These are phyloP conservation scores for Arothron firmamentum DNA, from an alignment of 2,113 vertebrate genomes.

Conservation along the genomic window DNA sequence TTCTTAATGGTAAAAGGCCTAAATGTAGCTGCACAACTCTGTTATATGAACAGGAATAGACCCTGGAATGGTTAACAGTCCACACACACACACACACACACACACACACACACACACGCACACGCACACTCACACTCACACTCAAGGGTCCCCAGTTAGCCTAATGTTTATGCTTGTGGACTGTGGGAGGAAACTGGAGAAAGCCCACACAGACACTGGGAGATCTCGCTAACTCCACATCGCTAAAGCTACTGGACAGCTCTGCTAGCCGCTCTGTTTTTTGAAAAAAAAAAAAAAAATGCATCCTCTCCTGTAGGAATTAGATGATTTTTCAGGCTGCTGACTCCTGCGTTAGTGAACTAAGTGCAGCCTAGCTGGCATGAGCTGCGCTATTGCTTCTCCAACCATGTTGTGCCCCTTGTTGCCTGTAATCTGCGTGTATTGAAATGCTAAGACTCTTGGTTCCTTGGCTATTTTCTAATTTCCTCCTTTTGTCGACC, in stretches of 20 bases:
- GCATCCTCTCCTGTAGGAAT: constrained; percentile 47
- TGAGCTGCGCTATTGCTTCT: constrained; percentile 48
- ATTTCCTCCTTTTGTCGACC: constrained; percentile 37
- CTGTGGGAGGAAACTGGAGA: neutral
- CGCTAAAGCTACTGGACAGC: neutral
- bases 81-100: neutral
- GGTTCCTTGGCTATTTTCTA: constrained; percentile 16
- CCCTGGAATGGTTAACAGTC: neutral
- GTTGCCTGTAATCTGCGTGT: constrained; percentile 48
- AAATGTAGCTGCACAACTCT: too few relatives aligned
- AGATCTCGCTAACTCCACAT: neutral
- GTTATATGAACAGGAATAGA: neutral
- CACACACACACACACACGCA: neutral
- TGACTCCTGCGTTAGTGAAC: constrained; percentile 48
- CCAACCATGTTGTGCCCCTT: constrained; percentile 46
- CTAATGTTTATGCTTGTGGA: neutral
- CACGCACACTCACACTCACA: neutral
- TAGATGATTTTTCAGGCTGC: constrained; percentile 57
- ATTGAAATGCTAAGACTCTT: constrained; percentile 15
- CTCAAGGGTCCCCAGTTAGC: neutral
- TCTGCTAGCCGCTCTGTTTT: constrained; percentile 2
- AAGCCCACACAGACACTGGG: neutral
- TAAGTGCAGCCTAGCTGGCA: constrained; percentile 39
- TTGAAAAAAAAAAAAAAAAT: constrained; percentile 34
- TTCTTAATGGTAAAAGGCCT: too few relatives aligned